Evolutionary conservation across 2,797 vertebrate genomes (phyloP).

Genomic region (Mormyrus hasselquistii): DNA sequence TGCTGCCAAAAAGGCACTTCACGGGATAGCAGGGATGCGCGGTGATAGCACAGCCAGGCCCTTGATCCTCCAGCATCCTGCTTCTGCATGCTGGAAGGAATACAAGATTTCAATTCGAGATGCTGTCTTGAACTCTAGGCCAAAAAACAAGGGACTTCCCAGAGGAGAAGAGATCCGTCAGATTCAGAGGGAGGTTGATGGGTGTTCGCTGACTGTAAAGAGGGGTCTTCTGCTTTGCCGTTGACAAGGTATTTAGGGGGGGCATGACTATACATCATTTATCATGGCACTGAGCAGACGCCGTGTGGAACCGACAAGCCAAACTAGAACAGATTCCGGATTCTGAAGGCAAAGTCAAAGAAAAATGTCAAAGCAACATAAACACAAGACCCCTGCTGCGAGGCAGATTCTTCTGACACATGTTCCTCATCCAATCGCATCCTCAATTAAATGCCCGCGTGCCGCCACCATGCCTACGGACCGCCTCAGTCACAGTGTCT

Average conservation of each 20-base stretch:
- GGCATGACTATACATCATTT: not conserved
- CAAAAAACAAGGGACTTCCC: slow-evolving; percentile 18
- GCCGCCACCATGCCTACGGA: too few relatives aligned
- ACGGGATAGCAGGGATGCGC: too few relatives aligned
- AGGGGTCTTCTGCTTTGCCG: not conserved
- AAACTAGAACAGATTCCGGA: not conserved
- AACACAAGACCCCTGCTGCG: too few relatives aligned
- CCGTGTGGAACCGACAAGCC: not conserved
- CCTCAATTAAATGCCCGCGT: not conserved
- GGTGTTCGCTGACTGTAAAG: not conserved
- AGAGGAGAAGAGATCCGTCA: not conserved
- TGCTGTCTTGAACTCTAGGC: not conserved
- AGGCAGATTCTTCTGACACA: too few relatives aligned
- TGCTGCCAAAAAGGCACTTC: slow-evolving; percentile 15
- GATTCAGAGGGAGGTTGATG: not conserved
- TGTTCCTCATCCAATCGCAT: not conserved
- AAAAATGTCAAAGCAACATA: not conserved
- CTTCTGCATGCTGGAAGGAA: slow-evolving; percentile 8
- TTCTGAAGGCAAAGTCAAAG: not conserved
- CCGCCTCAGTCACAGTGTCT: not conserved
- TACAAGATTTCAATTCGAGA: not conserved
- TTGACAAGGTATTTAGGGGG: not conserved
- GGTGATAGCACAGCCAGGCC: slow-evolving; percentile 14
- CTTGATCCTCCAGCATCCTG: not conserved
- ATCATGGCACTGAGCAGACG: not conserved